phyloP scores from a whole-genome alignment of 2,113 vertebrate genomes.

The Leucopsar rothschildi region DNA sequence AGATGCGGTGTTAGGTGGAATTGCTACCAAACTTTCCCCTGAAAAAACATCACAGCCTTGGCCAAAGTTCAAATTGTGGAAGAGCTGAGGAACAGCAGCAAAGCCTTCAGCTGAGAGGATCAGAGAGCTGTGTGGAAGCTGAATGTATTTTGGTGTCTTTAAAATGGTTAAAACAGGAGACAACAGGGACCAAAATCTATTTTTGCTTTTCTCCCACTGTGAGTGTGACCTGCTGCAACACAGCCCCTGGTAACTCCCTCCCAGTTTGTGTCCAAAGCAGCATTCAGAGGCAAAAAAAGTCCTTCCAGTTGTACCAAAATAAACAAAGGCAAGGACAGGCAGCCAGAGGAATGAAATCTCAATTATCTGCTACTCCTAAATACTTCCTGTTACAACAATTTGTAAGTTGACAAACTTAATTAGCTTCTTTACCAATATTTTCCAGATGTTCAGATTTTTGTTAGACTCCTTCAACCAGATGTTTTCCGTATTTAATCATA shows the following conservation, averaged over 20 bases:
- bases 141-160: not conserved
- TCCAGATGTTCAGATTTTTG: conserved; percentile 71
- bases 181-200: not conserved
- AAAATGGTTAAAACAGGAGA: not conserved
- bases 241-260: not conserved
- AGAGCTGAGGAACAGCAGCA: not conserved
- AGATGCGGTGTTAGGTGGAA: not conserved
- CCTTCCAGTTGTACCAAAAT: not conserved
- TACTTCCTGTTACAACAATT: conserved; percentile 73
- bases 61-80: not conserved
- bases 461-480: conserved; percentile 57
- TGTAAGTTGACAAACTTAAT: conserved; percentile 76
- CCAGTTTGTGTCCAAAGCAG: not conserved
- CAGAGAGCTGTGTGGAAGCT: not conserved
- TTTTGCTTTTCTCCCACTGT: not conserved
- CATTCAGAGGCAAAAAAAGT: not conserved
- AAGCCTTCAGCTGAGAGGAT: not conserved
- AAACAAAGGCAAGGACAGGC: conserved; percentile 59
- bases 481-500: conserved; percentile 65
- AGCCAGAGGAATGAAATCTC: conserved; percentile 68
- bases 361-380: conserved; percentile 69
- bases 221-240: not conserved
- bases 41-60: not conserved
- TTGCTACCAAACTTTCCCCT: not conserved
- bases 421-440: conserved; percentile 74